Evolutionary conservation across 2,888 invertebrate genomes (phyloP), one percentile per base, ranked within the genome.

Genomic region (Epicampocera succincta): DNA sequence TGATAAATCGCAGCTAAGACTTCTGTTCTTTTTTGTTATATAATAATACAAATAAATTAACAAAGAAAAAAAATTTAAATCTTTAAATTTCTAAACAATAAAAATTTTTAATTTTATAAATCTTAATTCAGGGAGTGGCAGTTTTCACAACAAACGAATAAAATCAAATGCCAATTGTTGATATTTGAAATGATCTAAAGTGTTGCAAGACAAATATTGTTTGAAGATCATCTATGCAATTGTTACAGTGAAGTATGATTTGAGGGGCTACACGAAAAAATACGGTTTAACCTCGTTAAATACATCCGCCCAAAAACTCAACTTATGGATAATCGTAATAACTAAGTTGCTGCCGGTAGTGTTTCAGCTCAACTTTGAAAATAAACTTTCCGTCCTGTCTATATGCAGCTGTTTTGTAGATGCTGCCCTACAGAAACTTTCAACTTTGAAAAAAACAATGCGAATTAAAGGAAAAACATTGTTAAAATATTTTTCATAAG

Each of bases 61-160:
- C 12, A 21, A 9, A 33, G 9, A 33, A 33, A 33, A 33, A 33
- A 33, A 33, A 1, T 33, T 54, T 29, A 61, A 52, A 44, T 69
- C 25, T 74, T 42, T n/a, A 52, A 48, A 9, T 13, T 40, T 56
- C 21, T 50, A 9, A 3, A 58, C 6, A 17, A 25, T 11, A 12
- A 61, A 61, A 42, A 38, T 2, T 48, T 65, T 33, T 21, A 6
- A 38, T n/a, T 33, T 21, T 12, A 38, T n/a, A 15, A 12, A 21
- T 46, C 44, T 58, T 46, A 15, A 17, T 19, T 17, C 4, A 33
- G 52, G 80, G 80, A 80, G 80, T 74, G 80, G 80, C 58, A 44
- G 15, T 52, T n/a, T 38, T 29, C 40, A 38, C 15, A 17, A 12
- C 9, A 71, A 60, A 58, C 48, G 33, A 2, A 42, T 13, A 29